A percentile compares a stretch with the other conserved stretches of the same genome.
phyloP scores from a whole-genome alignment of 2,797 vertebrate species.

The Philypnodon macrostomus region DNA sequence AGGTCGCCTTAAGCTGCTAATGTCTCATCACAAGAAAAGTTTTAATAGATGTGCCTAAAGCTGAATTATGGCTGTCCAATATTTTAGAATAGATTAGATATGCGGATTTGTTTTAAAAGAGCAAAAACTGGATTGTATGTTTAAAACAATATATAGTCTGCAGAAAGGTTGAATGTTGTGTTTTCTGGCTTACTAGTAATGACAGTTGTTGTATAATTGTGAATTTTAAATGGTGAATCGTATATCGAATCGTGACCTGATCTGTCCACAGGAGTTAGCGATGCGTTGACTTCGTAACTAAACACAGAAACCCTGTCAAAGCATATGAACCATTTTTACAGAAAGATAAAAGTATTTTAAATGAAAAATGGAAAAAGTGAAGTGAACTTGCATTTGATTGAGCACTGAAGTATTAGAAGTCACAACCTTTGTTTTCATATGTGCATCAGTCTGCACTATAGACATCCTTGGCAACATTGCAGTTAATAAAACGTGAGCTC shows the following conservation, averaged over 20 bases:
- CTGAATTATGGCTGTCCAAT: background rate
- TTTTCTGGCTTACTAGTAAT: too few species aligned
- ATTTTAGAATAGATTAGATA: background rate
- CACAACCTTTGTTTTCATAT: slow-evolving; percentile 41
- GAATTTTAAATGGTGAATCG: too few species aligned
- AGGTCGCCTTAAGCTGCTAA: slow-evolving; percentile 34
- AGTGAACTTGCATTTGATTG: background rate
- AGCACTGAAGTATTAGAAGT: slow-evolving; percentile 18
- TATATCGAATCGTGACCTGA: background rate
- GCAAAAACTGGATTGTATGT: too few species aligned
- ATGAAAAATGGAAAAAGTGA: slow-evolving; percentile 30
- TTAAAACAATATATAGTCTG: too few species aligned
- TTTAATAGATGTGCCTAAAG: slow-evolving; percentile 7
- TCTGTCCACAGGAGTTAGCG: background rate
- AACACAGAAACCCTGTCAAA: slow-evolving; percentile 36
- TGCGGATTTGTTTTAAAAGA: too few species aligned
- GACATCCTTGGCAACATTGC: slow-evolving; percentile 15
- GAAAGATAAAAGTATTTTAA: slow-evolving; percentile 19
- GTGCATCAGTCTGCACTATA: slow-evolving; percentile 33
- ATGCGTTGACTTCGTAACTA: slow-evolving; percentile 15
- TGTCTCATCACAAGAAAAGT: slow-evolving; percentile 1
- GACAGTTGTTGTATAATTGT: too few species aligned
- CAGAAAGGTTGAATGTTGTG: too few species aligned
- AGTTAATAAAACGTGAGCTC: slow-evolving; percentile 11
- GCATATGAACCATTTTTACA: slow-evolving; percentile 7